Conservation (phyloP, 2,797 vertebrate species). For the Mionectes olivaceus region DNA sequence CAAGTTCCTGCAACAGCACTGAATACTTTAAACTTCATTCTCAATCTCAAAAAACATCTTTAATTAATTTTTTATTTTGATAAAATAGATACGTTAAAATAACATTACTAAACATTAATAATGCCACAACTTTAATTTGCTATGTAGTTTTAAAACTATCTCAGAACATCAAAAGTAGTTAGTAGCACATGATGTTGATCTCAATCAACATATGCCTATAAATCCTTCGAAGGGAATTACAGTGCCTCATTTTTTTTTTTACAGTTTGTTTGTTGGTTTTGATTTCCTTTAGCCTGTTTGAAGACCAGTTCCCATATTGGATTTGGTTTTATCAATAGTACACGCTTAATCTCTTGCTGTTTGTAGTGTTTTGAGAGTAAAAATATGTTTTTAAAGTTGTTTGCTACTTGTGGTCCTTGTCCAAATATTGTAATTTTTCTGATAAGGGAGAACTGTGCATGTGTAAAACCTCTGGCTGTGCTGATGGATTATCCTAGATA, state of each 20-base stretch:
- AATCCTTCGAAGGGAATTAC: not conserved
- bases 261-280: not conserved
- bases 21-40: not conserved
- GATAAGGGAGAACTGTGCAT: not conserved
- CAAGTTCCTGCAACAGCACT: not conserved
- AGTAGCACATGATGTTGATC: not conserved
- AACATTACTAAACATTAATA: constrained; percentile 33
- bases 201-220: not conserved
- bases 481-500: constrained; percentile 74
- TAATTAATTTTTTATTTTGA: not conserved
- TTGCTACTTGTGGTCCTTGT: constrained; percentile 16
- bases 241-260: not conserved
- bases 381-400: not conserved
- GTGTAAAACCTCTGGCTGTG: constrained; percentile 72
- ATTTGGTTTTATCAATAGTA: not conserved
- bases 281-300: not conserved
- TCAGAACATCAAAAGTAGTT: not conserved
- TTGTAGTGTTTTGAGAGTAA: not conserved
- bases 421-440: not conserved
- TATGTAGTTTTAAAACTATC: not conserved
- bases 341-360: not conserved
- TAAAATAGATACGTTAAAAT: constrained; percentile 16
- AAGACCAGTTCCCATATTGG: not conserved
- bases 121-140: not conserved
- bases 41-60: not conserved